Percentiles rank a stretch among this genome's conserved stretches.
phyloP scores from a whole-genome alignment of 2,888 invertebrate genomes.

The Bellardia bayeri region DNA sequence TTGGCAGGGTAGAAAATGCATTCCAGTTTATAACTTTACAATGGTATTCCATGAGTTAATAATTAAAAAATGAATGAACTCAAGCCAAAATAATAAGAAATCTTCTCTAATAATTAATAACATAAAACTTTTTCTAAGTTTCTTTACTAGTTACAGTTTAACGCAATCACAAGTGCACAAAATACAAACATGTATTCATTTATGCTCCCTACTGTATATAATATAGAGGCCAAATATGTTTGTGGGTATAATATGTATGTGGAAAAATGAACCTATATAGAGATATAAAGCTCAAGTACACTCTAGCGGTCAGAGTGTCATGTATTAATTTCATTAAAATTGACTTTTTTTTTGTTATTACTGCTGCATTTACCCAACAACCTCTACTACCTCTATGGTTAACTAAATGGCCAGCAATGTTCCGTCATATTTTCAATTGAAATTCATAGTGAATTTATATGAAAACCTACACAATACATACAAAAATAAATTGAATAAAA shows the following conservation, averaged over 20 bases:
- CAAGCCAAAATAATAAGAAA: no score
- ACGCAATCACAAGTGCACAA: no score
- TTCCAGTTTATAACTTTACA: no score
- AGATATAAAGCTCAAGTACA: constrained; percentile 32
- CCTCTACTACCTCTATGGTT: not conserved
- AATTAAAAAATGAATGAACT: no score
- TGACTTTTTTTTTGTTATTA: constrained; percentile 44
- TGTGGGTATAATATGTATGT: not conserved
- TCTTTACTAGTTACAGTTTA: no score
- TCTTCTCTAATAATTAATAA: no score
- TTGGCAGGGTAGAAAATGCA: no score
- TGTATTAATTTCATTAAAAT: constrained; percentile 72
- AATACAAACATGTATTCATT: no score
- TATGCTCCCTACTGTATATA: not conserved
- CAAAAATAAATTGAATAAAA: constrained; percentile 57
- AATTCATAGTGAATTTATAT: constrained; percentile 52
- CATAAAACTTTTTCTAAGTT: no score
- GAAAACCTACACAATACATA: constrained; percentile 20
- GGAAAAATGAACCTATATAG: not conserved
- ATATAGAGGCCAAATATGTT: not conserved
- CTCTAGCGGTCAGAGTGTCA: constrained; percentile 57
- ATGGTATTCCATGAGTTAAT: no score
- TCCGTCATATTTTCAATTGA: constrained; percentile 40
- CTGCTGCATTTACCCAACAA: not conserved
- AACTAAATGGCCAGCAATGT: not conserved